These are phyloP conservation scores for Cryptocephalus moraei DNA, from an alignment of 2,888 invertebrate genomes.

Conservation along the genomic window DNA sequence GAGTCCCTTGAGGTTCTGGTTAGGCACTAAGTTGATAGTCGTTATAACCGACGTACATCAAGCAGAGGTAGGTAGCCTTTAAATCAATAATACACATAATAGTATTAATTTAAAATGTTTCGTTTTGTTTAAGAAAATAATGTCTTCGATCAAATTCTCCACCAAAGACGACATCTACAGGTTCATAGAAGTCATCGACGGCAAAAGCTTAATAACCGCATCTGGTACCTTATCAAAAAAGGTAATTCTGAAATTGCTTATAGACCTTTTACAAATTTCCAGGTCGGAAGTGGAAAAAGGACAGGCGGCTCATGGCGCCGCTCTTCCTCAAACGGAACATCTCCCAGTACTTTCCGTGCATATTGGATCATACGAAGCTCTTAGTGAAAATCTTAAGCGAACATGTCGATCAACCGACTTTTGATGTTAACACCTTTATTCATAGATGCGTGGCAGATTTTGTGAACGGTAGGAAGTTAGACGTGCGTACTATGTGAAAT, in stretches of 20 bases:
- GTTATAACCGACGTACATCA: conserved; percentile 16
- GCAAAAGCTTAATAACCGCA: conserved; percentile 19
- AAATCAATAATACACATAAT: background rate
- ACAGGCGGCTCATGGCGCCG: conserved; percentile 18
- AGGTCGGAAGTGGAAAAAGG: conserved; percentile 22
- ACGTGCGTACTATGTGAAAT: conserved; percentile 1
- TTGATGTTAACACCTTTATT: conserved; percentile 15
- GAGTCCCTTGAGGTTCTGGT: conserved; percentile 20
- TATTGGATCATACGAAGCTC: conserved; percentile 15
- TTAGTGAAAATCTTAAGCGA: conserved; percentile 10
- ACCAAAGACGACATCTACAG: conserved; percentile 20
- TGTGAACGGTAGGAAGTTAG: conserved; percentile 15
- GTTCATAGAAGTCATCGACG: conserved; percentile 17
- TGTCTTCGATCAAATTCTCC: conserved; percentile 17
- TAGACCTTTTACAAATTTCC: conserved; percentile 2
- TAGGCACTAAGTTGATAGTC: conserved; percentile 18
- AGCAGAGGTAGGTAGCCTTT: conserved; percentile 14
- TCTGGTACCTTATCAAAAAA: conserved; percentile 15
- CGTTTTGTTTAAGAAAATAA: conserved; percentile 15
- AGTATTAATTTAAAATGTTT: background rate
- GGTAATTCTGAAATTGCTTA: background rate
- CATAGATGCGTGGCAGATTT: conserved; percentile 18
- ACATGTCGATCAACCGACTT: conserved; percentile 10
- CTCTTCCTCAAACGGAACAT: conserved; percentile 18
- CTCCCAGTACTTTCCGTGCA: conserved; percentile 12